These are phyloP conservation scores for Phengaris alcon DNA, from an alignment of 2,888 invertebrate genomes.

Conservation along the genomic window DNA sequence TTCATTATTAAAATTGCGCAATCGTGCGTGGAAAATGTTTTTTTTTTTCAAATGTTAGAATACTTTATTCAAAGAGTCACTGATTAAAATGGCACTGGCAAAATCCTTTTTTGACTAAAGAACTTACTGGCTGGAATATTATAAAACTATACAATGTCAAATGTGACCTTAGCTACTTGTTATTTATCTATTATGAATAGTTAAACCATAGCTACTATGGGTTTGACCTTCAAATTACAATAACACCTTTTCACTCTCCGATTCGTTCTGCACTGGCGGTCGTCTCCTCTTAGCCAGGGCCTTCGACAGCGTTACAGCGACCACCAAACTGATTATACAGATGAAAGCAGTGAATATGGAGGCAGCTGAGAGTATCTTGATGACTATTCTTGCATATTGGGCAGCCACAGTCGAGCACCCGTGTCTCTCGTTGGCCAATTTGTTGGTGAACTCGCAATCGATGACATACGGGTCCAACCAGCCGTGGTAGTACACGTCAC, in stretches of 20 bases:
- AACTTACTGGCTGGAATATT: too few relatives aligned
- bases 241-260: constrained; percentile 67
- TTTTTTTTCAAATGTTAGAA: too few relatives aligned
- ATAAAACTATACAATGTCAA: not conserved
- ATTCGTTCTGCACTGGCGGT: constrained; percentile 52
- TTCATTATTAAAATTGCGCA: too few relatives aligned
- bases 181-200: too few relatives aligned
- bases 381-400: constrained; percentile 59
- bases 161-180: not conserved
- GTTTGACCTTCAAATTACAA: constrained; percentile 39
- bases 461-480: constrained; percentile 58
- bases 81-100: too few relatives aligned
- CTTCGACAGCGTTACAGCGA: constrained; percentile 51
- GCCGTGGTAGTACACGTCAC: constrained; percentile 64
- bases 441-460: constrained; percentile 66
- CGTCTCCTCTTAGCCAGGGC: constrained; percentile 50
- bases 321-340: constrained; percentile 51
- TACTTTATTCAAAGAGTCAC: too few relatives aligned
- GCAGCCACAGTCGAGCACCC: constrained; percentile 63
- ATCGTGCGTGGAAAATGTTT: too few relatives aligned
- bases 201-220: too few relatives aligned
- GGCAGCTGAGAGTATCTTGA: constrained; percentile 55
- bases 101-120: too few relatives aligned
- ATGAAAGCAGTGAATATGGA: constrained; percentile 58
- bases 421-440: constrained; percentile 66